These are phyloP conservation scores for Xestia sexstrigata DNA, from an alignment of 2,888 invertebrate genomes.

Conservation along the genomic window DNA sequence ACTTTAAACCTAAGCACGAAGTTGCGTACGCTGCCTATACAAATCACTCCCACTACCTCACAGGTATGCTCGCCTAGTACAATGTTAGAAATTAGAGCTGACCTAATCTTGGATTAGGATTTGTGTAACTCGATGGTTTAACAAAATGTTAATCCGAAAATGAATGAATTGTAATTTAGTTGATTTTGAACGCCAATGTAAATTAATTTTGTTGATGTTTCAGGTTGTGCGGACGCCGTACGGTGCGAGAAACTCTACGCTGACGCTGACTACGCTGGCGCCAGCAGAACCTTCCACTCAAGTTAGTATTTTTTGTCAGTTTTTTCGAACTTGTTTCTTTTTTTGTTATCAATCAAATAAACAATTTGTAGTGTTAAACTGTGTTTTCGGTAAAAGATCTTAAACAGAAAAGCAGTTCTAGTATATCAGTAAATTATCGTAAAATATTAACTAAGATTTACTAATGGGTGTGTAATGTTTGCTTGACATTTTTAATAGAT, in stretches of 20 bases:
- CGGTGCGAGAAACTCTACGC: conserved; percentile 83
- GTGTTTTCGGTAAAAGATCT: neutral
- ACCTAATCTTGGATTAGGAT: conserved; percentile 82
- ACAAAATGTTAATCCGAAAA: conserved; percentile 26
- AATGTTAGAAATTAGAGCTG: conserved; percentile 84
- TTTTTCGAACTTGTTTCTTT: neutral
- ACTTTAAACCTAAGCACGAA: conserved; percentile 87
- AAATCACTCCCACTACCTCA: conserved; percentile 86
- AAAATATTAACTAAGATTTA: neutral
- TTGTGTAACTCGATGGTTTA: conserved; percentile 27
- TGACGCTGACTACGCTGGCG: conserved; percentile 85
- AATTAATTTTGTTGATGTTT: conserved; percentile 42
- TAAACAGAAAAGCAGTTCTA: neutral
- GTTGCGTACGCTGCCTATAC: conserved; percentile 86
- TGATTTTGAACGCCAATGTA: conserved; percentile 5
- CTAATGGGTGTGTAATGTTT: neutral
- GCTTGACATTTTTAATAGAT: neutral
- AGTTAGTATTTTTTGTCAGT: conserved; percentile 53
- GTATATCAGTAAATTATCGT: neutral
- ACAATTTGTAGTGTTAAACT: neutral
- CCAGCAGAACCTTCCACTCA: conserved; percentile 79
- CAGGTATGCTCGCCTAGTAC: conserved; percentile 88
- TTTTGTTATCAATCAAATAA: neutral
- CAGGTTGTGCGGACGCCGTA: conserved; percentile 86
- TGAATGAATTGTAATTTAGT: neutral